These are phyloP conservation scores for Hephaestus fuliginosus DNA, from an alignment of 2,797 vertebrate genomes.

Conservation along the genomic window DNA sequence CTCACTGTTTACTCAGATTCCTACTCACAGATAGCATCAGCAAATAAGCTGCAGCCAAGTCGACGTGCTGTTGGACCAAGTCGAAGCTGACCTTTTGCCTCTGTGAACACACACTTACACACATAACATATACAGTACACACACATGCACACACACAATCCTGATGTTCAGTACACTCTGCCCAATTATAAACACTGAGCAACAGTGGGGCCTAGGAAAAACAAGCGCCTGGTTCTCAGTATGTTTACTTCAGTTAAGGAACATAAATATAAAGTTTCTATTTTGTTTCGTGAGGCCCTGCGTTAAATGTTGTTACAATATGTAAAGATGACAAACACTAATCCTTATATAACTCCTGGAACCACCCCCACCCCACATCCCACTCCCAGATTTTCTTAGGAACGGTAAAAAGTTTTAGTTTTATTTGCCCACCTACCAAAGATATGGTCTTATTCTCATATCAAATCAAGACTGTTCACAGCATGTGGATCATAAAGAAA, in stretches of 20 bases:
- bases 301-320: neutral
- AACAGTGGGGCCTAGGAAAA: conserved; percentile 44
- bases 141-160: conserved; percentile 36
- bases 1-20: conserved; percentile 85
- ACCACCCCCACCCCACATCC: too few relatives aligned
- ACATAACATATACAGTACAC: conserved; percentile 29
- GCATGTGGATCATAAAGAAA: neutral
- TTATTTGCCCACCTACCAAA: neutral
- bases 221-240: conserved; percentile 29
- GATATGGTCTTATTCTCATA: neutral
- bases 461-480: neutral
- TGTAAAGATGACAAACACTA: neutral
- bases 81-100: conserved; percentile 71
- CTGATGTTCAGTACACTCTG: conserved; percentile 53
- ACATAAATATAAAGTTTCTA: conserved; percentile 33
- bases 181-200: conserved; percentile 58
- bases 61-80: conserved; percentile 73
- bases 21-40: conserved; percentile 84
- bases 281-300: conserved; percentile 9
- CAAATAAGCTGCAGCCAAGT: conserved; percentile 80
- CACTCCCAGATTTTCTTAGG: too few relatives aligned
- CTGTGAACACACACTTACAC: conserved; percentile 44
- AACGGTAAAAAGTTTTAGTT: neutral
- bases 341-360: neutral
- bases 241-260: conserved; percentile 21